Conservation (phyloP, 2,113 vertebrate genomes). For the Tonatia bakeri region DNA sequence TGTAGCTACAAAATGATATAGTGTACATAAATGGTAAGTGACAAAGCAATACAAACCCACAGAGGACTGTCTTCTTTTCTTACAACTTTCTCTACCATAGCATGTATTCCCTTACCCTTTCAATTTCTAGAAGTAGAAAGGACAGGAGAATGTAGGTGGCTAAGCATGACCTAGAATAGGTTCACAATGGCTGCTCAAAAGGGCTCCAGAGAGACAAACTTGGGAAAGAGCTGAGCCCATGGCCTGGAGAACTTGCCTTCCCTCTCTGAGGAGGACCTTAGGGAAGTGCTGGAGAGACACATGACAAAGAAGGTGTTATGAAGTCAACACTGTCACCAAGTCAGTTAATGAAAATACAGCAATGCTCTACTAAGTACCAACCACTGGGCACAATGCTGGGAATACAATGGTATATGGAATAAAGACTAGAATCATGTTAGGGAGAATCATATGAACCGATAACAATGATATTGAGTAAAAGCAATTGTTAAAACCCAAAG, state of each 20-base stretch:
- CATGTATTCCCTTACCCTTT: neutral
- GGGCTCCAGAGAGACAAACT: neutral
- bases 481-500: neutral
- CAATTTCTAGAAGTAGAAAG: neutral
- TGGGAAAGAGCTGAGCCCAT: neutral
- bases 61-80: neutral
- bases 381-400: neutral
- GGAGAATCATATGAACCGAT: neutral
- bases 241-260: neutral
- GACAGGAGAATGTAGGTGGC: neutral
- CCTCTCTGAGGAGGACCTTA: neutral
- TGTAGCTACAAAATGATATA: neutral
- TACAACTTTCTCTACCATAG: neutral
- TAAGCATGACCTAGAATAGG: neutral
- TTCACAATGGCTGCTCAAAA: accelerated
- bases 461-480: neutral
- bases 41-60: neutral
- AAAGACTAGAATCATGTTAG: neutral
- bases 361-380: neutral
- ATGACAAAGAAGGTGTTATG: neutral
- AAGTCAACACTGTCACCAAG: neutral
- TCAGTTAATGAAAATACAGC: neutral
- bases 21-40: neutral
- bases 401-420: neutral
- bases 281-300: neutral